Percentiles rank a stretch among this genome's conserved stretches.
phyloP scores from a whole-genome alignment of 2,113 vertebrate species.

The Phylloscopus whistleri region DNA sequence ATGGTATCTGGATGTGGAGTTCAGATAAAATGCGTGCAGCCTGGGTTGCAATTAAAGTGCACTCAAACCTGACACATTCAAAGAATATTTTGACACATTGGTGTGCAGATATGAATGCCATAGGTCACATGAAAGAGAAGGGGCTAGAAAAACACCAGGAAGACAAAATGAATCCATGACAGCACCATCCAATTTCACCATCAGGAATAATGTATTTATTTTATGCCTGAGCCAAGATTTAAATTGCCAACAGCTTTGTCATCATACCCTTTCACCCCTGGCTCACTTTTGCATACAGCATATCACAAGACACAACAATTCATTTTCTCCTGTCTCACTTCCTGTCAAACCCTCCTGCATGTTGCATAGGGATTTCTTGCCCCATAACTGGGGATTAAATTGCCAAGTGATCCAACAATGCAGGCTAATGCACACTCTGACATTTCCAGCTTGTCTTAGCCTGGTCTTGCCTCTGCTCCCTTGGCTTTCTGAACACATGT shows the following conservation, averaged over 20 bases:
- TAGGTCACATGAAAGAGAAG: background rate
- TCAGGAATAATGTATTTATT: conserved; percentile 49
- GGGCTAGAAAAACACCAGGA: background rate
- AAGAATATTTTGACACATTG: background rate
- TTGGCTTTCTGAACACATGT: background rate
- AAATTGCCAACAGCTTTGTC: conserved; percentile 66
- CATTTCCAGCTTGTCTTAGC: background rate
- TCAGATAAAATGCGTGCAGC: background rate
- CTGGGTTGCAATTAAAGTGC: background rate
- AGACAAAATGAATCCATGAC: conserved; percentile 14
- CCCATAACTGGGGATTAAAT: conserved; percentile 7
- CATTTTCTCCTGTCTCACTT: conserved; percentile 18
- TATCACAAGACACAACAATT: conserved; percentile 34
- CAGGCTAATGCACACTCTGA: background rate
- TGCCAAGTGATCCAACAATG: background rate
- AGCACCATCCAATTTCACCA: conserved; percentile 46
- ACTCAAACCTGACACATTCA: background rate
- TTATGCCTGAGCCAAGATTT: conserved; percentile 27
- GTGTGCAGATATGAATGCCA: background rate
- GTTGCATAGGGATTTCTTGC: conserved; percentile 2
- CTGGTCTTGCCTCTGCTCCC: accelerated
- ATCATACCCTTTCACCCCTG: conserved; percentile 41
- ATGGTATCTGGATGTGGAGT: background rate
- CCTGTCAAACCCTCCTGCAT: background rate
- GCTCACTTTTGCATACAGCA: conserved; percentile 7